Percentiles rank a stretch among this genome's conserved stretches.
These are phyloP conservation scores for Xiphophorus couchianus DNA, from an alignment of 2,113 vertebrate genomes.

Conservation along the genomic window DNA sequence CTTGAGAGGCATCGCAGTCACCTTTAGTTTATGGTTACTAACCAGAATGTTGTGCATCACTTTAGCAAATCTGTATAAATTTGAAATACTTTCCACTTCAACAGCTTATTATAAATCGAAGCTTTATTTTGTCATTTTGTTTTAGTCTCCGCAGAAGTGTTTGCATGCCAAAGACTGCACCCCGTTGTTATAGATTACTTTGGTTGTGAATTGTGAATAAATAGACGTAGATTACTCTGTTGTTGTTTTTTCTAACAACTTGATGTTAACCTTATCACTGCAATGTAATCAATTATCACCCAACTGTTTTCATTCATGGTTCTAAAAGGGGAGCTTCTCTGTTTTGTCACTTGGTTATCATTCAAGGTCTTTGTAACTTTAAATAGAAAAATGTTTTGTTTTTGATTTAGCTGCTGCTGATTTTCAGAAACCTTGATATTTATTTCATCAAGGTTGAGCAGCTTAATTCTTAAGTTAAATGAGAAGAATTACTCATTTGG, in stretches of 20 bases:
- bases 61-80: neutral
- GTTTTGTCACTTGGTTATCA: no score
- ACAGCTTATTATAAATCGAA: neutral
- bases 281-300: no score
- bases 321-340: no score
- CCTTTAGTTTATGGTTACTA: slow-evolving; percentile 27
- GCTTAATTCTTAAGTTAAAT: no score
- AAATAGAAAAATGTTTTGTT: no score
- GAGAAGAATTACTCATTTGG: no score
- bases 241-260: neutral
- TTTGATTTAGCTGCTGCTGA: no score
- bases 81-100: slow-evolving; percentile 6
- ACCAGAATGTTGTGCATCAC: neutral
- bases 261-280: neutral
- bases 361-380: no score
- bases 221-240: neutral
- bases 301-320: no score
- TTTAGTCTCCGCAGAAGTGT: slow-evolving; percentile 19
- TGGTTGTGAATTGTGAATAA: neutral
- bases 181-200: neutral
- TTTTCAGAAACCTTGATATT: no score
- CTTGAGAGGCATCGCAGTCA: slow-evolving; percentile 12
- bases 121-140: neutral
- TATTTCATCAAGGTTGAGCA: no score
- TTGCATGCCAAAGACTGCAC: slow-evolving; percentile 3